Conservation (phyloP, 2,113 vertebrate species). For the Elanus axillaris region DNA sequence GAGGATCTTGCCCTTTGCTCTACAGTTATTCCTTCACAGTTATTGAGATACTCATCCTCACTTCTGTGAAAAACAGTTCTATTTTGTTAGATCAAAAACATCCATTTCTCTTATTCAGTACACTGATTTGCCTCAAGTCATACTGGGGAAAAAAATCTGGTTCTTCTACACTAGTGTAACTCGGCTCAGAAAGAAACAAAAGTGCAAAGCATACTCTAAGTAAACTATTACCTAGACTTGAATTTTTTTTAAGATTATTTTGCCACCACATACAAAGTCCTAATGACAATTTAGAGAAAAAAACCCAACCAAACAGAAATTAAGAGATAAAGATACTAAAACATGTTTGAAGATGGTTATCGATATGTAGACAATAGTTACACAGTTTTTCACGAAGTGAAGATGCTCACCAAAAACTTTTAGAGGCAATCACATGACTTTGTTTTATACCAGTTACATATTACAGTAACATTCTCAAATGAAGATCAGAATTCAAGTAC, state of each 20-base stretch:
- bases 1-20: conserved; percentile 31
- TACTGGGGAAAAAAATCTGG: not conserved
- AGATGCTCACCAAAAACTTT: not conserved
- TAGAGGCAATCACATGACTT: not conserved
- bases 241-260: not conserved
- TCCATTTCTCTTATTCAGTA: conserved; percentile 11
- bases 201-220: not conserved
- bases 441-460: not conserved
- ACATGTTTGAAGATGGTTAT: not conserved
- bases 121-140: conserved; percentile 5
- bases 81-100: conserved; percentile 22
- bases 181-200: not conserved
- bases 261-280: not conserved
- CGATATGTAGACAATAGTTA: not conserved
- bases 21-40: conserved; percentile 8
- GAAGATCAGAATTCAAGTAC: not conserved
- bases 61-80: not conserved
- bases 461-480: not conserved
- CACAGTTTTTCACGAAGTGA: not conserved
- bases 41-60: not conserved
- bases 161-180: not conserved
- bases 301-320: not conserved
- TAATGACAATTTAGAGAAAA: not conserved
- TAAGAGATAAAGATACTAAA: not conserved
- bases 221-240: not conserved